Base-by-base conservation (phyloP, 2,797 vertebrate genomes). In the Sebastes vulpes region DNA sequence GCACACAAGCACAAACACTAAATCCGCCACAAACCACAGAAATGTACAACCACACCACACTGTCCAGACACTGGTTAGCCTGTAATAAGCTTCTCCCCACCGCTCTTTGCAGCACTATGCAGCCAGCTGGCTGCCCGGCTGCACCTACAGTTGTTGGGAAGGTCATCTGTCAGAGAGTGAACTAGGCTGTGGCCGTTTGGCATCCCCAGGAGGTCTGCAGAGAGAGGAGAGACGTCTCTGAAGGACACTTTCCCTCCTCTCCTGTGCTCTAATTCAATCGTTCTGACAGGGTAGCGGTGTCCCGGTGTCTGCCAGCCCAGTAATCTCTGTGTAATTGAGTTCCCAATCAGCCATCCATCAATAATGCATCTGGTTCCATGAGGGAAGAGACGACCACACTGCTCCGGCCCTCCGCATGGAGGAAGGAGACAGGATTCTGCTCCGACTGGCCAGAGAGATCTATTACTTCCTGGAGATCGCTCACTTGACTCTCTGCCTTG, bases 261-360 rank as follows among this genome's bases (percentile, higher is more conserved):
- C 82, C 74, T 85, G 81, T 78, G 82, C 88, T 88, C 88, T 96
- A 96, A 96, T 96, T 96, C 93, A 97, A 97, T 97, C 91, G 93
- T 87, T 89, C 60, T 93, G 93, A 93, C 94, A 94, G 92, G 88
- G 80, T 93, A 88, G 93, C 77, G 58, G 89, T 94, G 92, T 94
- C 88, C 86, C 87, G 85, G 90, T 94, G 94, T 94, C 92, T 92
- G 86, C 93, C 89, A 87, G 89, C 89, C 88, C 89, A 89, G 95
- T 96, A 96, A 96, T 96, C 95, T 96, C 91, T 94, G 92, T 91
- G 93, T 96, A 97, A 97, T 96, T 96, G 96, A 96, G 96, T 96
- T 96, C 94, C 89, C 93, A 95, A 95, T 95, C 95, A 96, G 94
- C 91, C 92, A 95, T 94, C 93, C 95, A 96, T 96, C 95, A 96